phyloP scores from a whole-genome alignment of 2,797 vertebrate species.

The Ciconia nigra region DNA sequence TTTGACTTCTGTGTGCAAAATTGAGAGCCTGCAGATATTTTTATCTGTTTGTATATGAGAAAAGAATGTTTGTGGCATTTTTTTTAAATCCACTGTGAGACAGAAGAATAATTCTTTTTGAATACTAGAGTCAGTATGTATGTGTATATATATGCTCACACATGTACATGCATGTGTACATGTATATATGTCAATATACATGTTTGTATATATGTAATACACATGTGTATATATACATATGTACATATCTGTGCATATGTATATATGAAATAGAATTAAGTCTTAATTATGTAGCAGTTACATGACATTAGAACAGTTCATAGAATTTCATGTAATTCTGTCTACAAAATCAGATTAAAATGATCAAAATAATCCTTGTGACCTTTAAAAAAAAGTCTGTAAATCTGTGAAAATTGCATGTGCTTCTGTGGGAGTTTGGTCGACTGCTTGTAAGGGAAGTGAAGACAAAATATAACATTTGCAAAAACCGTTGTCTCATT shows the following conservation, averaged over 20 bases:
- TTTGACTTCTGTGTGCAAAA: not conserved
- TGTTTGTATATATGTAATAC: not conserved
- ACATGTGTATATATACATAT: not conserved
- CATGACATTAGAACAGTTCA: not conserved
- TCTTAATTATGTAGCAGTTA: not conserved
- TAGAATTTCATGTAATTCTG: not conserved
- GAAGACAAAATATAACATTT: not conserved
- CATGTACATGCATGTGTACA: not conserved
- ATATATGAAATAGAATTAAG: not conserved
- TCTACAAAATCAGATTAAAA: not conserved
- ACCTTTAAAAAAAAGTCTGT: not conserved
- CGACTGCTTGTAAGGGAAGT: not conserved
- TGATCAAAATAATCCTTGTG: not conserved
- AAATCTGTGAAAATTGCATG: not conserved
- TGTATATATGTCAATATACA: not conserved
- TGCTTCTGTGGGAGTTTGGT: not conserved
- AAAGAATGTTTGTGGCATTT: not conserved
- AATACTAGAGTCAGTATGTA: not conserved
- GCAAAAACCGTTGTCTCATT: not conserved
- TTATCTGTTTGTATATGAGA: not conserved
- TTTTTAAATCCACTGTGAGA: not conserved
- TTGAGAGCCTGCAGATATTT: not conserved
- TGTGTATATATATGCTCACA: not conserved
- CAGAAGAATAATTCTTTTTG: not conserved
- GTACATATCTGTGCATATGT: not conserved